Conservation (phyloP, 2,888 invertebrate species). For the Hemaris fuciformis region DNA sequence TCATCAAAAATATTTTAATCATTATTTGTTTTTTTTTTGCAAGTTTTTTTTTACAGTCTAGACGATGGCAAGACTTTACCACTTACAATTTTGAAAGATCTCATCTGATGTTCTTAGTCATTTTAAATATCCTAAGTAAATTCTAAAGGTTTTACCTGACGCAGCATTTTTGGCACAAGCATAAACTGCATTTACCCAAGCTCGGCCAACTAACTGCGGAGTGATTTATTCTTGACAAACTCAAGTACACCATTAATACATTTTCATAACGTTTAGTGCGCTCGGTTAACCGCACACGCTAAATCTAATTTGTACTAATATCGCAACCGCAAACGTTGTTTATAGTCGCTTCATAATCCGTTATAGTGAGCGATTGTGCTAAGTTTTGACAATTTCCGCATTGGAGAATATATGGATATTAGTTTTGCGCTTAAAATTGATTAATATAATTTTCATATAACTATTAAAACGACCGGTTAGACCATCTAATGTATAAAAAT, state of each 20-base stretch:
- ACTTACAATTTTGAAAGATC: no score
- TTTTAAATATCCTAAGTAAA: no score
- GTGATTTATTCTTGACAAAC: conserved; percentile 6
- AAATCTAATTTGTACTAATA: not conserved
- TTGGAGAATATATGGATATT: no score
- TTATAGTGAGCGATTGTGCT: conserved; percentile 9
- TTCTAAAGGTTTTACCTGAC: not conserved
- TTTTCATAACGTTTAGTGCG: conserved; percentile 7
- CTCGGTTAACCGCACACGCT: conserved; percentile 7
- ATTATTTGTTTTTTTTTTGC: no score
- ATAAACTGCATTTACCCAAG: not conserved
- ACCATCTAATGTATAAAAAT: no score
- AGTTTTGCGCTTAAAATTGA: no score
- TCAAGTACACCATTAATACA: conserved; percentile 4
- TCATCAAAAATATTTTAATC: no score
- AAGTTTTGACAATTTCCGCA: conserved; percentile 2
- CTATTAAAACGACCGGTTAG: no score
- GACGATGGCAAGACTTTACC: no score
- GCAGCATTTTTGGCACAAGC: not conserved
- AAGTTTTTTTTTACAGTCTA: no score
- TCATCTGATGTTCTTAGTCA: no score
- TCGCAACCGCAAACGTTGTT: conserved; percentile 15
- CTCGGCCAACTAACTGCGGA: not conserved
- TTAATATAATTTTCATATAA: no score
- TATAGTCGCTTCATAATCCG: conserved; percentile 17